Evolutionary conservation across 2,888 invertebrate species (phyloP), one percentile per base, ranked within the genome.

Genomic region (Coelinius sp.): DNA sequence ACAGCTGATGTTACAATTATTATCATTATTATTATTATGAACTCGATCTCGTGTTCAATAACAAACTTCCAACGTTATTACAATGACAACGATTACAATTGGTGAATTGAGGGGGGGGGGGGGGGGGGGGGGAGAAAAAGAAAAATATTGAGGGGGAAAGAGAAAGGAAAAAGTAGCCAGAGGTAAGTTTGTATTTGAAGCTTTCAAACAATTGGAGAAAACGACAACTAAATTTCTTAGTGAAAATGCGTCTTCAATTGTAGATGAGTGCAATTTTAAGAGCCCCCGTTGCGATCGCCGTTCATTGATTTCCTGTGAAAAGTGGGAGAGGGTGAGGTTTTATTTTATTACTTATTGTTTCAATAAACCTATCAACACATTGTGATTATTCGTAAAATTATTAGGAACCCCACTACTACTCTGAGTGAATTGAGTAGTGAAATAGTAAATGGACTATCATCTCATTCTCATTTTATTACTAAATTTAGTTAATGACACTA

Each of bases 281-380:
- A 70, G 25, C 68, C 69, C 41, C 71, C 77, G 49, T 77, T 77
- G 62, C 71, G 75, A 68, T 77, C 76, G 44, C 75, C 75, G 49
- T 78, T 78, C 22, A 74, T 71, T 67, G 75, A 71, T 75, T 77
- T 77, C 73, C 78, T 78, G 70, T n/a, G 64, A 31, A 71, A 35
- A 12, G n/a, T n/a, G n/a, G n/a, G n/a, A n/a, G n/a, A n/a, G n/a
- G n/a, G n/a, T n/a, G n/a, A n/a, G n/a, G n/a, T n/a, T n/a, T n/a
- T n/a, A n/a, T n/a, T n/a, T n/a, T n/a, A n/a, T n/a, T n/a, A n/a
- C n/a, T n/a, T n/a, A n/a, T n/a, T n/a, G n/a, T n/a, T n/a, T n/a
- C n/a, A n/a, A n/a, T n/a, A n/a, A n/a, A n/a, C n/a, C n/a, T n/a
- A n/a, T n/a, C n/a, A n/a, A n/a, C n/a, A n/a, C n/a, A n/a, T n/a